These are phyloP conservation scores for Callorhinus ursinus DNA, from an alignment of 2,113 vertebrate species.

Conservation along the genomic window DNA sequence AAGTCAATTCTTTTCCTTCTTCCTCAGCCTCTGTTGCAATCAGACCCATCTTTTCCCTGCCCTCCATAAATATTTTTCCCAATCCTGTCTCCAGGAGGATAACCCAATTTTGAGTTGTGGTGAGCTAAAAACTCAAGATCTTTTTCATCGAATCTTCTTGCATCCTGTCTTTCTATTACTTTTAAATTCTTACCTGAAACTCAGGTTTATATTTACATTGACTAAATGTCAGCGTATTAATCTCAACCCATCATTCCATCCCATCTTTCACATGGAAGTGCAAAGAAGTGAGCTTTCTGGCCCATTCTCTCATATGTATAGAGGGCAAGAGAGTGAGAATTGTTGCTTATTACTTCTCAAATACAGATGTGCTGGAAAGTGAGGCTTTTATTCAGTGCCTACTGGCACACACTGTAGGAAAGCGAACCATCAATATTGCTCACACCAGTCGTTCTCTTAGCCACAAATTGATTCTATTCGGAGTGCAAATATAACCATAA, in stretches of 20 bases:
- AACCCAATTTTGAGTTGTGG: not conserved
- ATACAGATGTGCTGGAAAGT: not conserved
- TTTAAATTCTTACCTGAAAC: not conserved
- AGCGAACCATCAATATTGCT: not conserved
- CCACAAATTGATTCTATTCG: conserved; percentile 8
- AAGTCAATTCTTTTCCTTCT: not conserved
- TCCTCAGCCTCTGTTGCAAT: not conserved
- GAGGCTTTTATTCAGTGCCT: not conserved
- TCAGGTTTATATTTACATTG: not conserved
- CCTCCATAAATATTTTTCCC: not conserved
- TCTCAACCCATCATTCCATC: not conserved
- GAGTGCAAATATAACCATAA: not conserved
- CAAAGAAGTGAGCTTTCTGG: not conserved
- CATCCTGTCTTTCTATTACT: not conserved
- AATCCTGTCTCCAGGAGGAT: not conserved
- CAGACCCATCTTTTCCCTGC: not conserved
- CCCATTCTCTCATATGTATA: not conserved
- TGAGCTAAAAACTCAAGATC: not conserved
- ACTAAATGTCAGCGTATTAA: not conserved
- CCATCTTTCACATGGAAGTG: not conserved
- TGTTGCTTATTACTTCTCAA: not conserved
- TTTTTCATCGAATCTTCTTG: not conserved
- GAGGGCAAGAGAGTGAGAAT: not conserved
- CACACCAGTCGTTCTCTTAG: not conserved
- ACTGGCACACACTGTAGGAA: not conserved